Conservation (phyloP, 2,888 invertebrate species). For the Drosophila merina region DNA sequence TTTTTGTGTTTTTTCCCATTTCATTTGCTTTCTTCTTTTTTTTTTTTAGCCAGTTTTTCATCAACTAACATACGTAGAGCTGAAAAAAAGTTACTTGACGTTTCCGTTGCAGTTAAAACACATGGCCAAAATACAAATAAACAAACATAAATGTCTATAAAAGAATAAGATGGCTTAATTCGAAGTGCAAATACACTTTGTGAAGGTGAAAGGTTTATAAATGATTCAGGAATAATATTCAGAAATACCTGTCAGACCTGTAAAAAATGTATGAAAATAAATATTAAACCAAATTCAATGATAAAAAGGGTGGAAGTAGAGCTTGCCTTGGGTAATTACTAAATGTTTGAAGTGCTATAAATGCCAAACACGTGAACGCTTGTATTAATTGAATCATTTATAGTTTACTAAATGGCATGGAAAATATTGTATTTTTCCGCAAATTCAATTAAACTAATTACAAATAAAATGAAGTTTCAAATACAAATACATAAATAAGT, state of each 20-base stretch:
- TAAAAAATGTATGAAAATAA: too few relatives aligned
- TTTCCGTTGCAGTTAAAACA: slow-evolving; percentile 78
- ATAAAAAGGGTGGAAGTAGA: too few relatives aligned
- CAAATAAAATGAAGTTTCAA: neutral
- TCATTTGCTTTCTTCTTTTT: slow-evolving; percentile 14
- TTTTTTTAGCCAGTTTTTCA: slow-evolving; percentile 47
- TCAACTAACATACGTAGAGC: slow-evolving; percentile 70
- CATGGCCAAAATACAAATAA: slow-evolving; percentile 70
- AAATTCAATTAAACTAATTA: slow-evolving; percentile 2
- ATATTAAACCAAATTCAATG: too few relatives aligned
- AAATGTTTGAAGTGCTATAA: neutral
- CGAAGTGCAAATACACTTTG: slow-evolving; percentile 24
- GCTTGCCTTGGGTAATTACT: neutral
- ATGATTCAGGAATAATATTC: neutral
- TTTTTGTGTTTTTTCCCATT: slow-evolving; percentile 34
- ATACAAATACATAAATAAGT: neutral
- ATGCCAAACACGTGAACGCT: neutral
- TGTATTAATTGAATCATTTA: slow-evolving; percentile 2
- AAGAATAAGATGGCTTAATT: neutral
- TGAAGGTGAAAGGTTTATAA: neutral
- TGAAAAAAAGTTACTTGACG: slow-evolving; percentile 72
- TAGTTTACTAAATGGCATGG: slow-evolving; percentile 1
- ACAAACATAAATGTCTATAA: slow-evolving; percentile 39
- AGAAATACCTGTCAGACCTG: too few relatives aligned
- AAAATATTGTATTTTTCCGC: neutral